Conservation (phyloP, 1,140 invertebrate species). For the Drosophila nikananu region DNA sequence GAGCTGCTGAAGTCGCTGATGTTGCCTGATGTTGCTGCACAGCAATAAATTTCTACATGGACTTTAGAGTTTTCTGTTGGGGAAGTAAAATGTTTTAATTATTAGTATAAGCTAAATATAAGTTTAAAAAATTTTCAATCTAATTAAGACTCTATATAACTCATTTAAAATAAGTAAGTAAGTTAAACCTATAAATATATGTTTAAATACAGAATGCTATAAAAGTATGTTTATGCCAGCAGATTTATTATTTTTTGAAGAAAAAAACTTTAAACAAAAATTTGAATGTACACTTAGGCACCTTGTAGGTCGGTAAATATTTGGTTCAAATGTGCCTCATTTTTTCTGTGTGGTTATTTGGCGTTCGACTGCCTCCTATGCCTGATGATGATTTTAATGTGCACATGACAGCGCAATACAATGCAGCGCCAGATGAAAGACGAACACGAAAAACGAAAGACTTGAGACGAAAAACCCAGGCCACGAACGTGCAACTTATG, state of each 20-base stretch:
- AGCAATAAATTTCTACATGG: not conserved
- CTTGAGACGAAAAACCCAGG: constrained; percentile 70
- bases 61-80: not conserved
- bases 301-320: not conserved
- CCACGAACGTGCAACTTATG: constrained; percentile 77
- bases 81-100: not conserved
- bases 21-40: constrained; percentile 24
- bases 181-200: too few species aligned
- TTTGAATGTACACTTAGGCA: too few species aligned
- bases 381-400: constrained; percentile 74
- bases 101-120: not conserved
- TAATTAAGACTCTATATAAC: too few species aligned
- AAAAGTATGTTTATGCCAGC: too few species aligned
- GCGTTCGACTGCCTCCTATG: constrained; percentile 11
- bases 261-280: not conserved
- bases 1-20: constrained; percentile 15
- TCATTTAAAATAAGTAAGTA: too few species aligned
- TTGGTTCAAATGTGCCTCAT: not conserved
- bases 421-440: constrained; percentile 52
- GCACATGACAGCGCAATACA: constrained; percentile 82
- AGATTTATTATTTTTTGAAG: not conserved
- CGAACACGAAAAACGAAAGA: constrained; percentile 29
- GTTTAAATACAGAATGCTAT: too few species aligned
- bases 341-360: constrained; percentile 26
- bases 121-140: not conserved